Conservation (phyloP, 92 coral and sea anemone genomes). For the Bergia sp. region DNA sequence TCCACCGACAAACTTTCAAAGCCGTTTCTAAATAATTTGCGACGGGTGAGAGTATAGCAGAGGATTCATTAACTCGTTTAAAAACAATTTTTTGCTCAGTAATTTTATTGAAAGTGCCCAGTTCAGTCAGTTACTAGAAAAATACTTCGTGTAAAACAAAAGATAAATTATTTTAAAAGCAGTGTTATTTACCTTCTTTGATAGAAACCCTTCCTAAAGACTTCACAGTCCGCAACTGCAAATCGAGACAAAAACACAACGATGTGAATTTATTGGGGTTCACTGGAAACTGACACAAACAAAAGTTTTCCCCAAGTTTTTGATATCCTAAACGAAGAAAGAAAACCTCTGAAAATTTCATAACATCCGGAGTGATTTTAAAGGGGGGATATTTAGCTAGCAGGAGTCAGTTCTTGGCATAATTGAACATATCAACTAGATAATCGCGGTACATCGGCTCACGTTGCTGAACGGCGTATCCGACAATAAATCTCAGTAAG, state of each 20-base stretch:
- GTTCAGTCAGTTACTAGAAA: background rate
- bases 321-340: background rate
- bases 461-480: background rate
- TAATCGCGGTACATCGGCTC: background rate
- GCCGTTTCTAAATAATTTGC: too few relatives aligned
- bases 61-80: background rate
- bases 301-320: background rate
- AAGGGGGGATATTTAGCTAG: background rate
- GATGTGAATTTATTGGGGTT: constrained; percentile 5
- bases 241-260: constrained; percentile 27
- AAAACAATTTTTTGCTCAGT: background rate
- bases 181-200: constrained; percentile 75
- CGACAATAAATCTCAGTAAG: background rate
- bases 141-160: background rate
- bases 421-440: background rate
- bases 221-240: constrained; percentile 88
- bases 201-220: constrained; percentile 86
- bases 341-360: background rate
- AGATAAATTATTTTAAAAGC: background rate
- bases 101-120: background rate
- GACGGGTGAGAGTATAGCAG: background rate
- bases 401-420: background rate
- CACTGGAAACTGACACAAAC: background rate
- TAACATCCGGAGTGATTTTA: too few relatives aligned
- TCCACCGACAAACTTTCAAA: too few relatives aligned